Base-by-base conservation (phyloP, 2,797 vertebrate species). In the Dromococcyx pavoninus region DNA sequence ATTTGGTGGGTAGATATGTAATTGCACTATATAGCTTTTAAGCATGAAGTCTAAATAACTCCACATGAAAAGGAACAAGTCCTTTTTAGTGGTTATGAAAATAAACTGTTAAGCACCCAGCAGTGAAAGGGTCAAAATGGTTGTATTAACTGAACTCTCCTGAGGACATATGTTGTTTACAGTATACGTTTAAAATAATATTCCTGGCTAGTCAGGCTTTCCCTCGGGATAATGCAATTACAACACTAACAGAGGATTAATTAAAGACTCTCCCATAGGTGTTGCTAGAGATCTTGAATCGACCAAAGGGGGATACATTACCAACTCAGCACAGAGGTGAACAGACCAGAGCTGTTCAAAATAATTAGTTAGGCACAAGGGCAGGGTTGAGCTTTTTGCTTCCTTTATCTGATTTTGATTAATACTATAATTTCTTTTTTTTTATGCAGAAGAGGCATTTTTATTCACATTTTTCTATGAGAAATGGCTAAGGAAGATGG, bases 191-290 rank as follows among this genome's bases (percentile, higher is more conserved):
- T 98, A 98, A 98, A 99, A 98, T 98, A 98, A 98, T 99, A 98
- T 99, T 98, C 98, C 98, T 98, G 97, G 97, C 96, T 97, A 97
- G 97, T 93, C 94, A 92, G 94, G 77, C 86, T 93, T 86, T 98
- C 98, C 98, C 98, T 61, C 44, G 98, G 98, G 99, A 98, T 97
- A 98, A 86, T 93, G 98, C 98, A 98, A 98, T 99, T 98, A 99
- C 98, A 98, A 98, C 98, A 98, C 98, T 99, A 98, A 98, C 98
- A 98, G 98, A 98, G 98, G 99, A 99, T 99, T 99, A 99, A 99
- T 99, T 99, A 99, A 98, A 98, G 98, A 97, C 66, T 62, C 96
- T 98, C 98, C 98, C 98, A 23, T 96, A 97, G 98, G 98, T 98
- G 98, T 97, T 96, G 96, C 97, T 96, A 95, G 97, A 96, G 98